Evolutionary conservation across 2,888 invertebrate species (phyloP), one percentile per base, ranked within the genome.

Genomic region (Noctuana brunneofusca): DNA sequence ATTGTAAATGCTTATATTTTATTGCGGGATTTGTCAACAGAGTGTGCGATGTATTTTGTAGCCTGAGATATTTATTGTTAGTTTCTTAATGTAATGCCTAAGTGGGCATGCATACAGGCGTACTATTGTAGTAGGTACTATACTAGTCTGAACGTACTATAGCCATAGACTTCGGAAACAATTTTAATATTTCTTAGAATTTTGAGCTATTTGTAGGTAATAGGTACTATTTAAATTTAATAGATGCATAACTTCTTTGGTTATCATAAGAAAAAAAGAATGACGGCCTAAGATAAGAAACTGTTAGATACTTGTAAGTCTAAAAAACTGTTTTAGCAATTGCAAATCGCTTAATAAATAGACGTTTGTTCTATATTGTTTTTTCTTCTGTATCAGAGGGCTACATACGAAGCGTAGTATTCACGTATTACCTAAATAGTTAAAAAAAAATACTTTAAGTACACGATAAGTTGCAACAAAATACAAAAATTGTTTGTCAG

Each of bases 1-100:
- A 91, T 91, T 91, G 91, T 91, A 89, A 91, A 87, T 90, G 91
- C 89, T 90, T 91, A 91, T 91, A 91, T 90, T 91, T 91, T 91
- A 91, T 91, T 90, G 83, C 90, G 79, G 90, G 91, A 91, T 91
- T 91, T 91, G 91, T 91, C 91, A 91, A 90, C 91, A 90, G 87
- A 81, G 85, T 79, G 85, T 81, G 87, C 86, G 89, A 89, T 89
- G 89, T 88, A 87, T 89, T 89, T 85, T 88, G 89, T 88, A 75
- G 82, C 71, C 73, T 79, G 87, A 85, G 76, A 88, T 90, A 90
- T 91, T 91, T 91, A 91, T 90, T 84, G 87, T 79, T 77, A 80
- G 81, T 86, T 84, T 74, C 81, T 85, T 85, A 86, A 89, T 84
- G 83, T 84, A 82, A 76, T 80, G 81, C 79, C 80, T 84, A 85